Evolutionary conservation across 2,113 vertebrate species (phyloP).

Genomic region (Sialia sialis): DNA sequence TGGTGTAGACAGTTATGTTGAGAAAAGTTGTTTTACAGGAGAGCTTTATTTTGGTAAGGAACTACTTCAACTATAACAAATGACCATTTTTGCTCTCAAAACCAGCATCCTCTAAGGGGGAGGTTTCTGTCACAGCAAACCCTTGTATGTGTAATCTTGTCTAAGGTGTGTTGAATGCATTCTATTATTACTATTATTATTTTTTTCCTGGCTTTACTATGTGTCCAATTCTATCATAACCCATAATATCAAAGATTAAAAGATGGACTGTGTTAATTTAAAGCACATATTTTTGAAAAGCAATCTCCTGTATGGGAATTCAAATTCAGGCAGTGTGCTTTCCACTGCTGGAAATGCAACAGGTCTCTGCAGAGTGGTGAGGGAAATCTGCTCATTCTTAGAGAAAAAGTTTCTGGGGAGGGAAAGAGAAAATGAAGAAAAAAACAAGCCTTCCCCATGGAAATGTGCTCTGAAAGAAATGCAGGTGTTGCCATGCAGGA

Average conservation of each 20-base stretch:
- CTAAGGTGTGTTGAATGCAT: neutral
- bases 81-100: neutral
- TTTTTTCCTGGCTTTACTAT: neutral
- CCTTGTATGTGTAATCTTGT: neutral
- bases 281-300: neutral
- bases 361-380: conserved; percentile 6
- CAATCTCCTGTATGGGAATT: neutral
- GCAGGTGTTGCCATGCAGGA: conserved; percentile 60
- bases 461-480: conserved; percentile 48
- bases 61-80: neutral
- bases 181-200: neutral
- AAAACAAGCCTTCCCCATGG: neutral
- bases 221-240: neutral
- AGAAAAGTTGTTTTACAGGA: neutral
- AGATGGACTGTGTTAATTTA: neutral
- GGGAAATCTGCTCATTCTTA: conserved; percentile 28
- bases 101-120: neutral
- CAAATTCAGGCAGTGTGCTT: neutral
- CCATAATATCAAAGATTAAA: neutral
- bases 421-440: neutral
- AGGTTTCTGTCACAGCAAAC: neutral
- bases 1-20: neutral
- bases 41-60: neutral
- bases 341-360: neutral
- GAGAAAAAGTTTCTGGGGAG: conserved; percentile 50